Evolutionary conservation across 2,797 vertebrate species (phyloP).

Genomic region (Iguana delicatissima): DNA sequence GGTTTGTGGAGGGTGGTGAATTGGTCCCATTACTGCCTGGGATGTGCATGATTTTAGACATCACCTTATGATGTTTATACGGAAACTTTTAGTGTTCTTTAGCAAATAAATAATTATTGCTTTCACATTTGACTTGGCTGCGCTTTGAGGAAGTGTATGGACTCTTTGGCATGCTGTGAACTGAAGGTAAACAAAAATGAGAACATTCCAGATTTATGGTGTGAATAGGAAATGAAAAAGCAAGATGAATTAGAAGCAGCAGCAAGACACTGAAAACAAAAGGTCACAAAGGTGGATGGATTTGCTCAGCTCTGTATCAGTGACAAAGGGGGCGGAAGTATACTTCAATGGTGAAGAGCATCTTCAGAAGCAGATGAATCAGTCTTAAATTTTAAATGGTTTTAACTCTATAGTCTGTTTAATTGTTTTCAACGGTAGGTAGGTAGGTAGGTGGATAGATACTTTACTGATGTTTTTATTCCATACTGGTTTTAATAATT

Average conservation of each 20-base stretch:
- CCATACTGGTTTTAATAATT: too few relatives aligned
- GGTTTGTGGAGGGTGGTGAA: neutral
- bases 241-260: too few relatives aligned
- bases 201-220: neutral
- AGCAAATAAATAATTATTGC: conserved; percentile 22
- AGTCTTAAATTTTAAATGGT: neutral
- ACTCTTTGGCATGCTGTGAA: neutral
- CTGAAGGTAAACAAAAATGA: conserved; percentile 11
- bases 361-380: neutral
- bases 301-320: neutral
- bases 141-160: conserved; percentile 1
- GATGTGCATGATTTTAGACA: conserved; percentile 17
- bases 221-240: conserved; percentile 3
- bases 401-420: neutral
- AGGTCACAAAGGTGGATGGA: neutral
- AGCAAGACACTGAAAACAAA: neutral
- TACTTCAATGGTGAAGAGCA: neutral
- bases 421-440: too few relatives aligned
- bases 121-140: conserved; percentile 12
- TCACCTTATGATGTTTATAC: conserved; percentile 11
- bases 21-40: rapidly evolving
- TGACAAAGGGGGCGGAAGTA: neutral
- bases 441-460: too few relatives aligned
- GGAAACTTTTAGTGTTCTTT: neutral
- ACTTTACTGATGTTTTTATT: too few relatives aligned